Conservation (phyloP, 2,113 vertebrate species). For the Salvelinus alpinus region DNA sequence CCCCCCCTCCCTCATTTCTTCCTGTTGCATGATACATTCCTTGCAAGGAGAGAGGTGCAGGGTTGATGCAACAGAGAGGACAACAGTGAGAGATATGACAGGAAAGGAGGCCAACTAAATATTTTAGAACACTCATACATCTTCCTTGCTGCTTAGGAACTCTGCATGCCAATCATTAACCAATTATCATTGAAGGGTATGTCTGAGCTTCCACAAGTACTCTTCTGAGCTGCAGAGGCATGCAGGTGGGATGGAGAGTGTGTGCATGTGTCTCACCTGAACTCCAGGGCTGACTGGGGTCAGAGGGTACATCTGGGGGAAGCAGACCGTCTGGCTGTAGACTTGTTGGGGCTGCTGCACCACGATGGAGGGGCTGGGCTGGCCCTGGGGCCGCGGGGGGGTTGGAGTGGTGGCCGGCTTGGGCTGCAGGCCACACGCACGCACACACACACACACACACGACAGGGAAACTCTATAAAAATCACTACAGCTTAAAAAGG, state of each 20-base stretch:
- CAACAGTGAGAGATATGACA: background rate
- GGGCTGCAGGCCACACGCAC: constrained; percentile 69
- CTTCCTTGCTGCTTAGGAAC: too few species aligned
- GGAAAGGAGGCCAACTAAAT: background rate
- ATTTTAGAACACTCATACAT: too few species aligned
- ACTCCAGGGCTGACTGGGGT: constrained; percentile 95
- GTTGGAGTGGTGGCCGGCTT: constrained; percentile 97
- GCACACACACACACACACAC: too few species aligned
- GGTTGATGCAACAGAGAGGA: background rate
- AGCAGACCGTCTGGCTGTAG: constrained; percentile 94
- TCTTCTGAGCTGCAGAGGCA: too few species aligned
- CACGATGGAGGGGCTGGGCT: constrained; percentile 96
- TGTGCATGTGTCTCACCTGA: constrained; percentile 78
- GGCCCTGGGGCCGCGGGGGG: constrained; percentile 93
- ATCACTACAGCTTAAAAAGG: too few species aligned
- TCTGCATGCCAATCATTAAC: too few species aligned
- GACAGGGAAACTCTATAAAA: background rate
- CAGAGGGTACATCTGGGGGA: constrained; percentile 97
- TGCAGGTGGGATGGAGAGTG: background rate
- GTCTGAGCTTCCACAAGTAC: too few species aligned
- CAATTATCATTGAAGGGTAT: too few species aligned
- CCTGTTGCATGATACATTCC: too few species aligned
- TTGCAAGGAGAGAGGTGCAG: background rate
- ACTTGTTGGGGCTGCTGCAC: constrained; percentile 91
- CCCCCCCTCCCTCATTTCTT: too few species aligned